A percentile compares a stretch with the other conserved stretches of the same genome.
Evolutionary conservation across 2,888 invertebrate genomes (phyloP).

Genomic region (Apamea crenata): DNA sequence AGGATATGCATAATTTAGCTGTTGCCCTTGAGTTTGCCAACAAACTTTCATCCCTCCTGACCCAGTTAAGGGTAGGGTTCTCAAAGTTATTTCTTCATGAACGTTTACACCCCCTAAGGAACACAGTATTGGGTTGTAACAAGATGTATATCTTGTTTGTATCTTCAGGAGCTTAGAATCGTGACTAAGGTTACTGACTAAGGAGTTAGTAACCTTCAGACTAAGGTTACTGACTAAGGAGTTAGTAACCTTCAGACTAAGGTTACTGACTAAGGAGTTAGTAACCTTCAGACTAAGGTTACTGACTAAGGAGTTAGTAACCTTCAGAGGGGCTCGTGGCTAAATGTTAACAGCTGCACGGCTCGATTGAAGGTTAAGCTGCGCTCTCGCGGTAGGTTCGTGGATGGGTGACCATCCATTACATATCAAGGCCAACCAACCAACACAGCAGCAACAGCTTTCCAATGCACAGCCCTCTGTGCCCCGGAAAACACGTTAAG

Average conservation of each 20-base stretch:
- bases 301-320: neutral
- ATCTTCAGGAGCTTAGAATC: neutral
- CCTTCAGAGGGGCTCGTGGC: too few species aligned
- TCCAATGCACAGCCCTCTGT: neutral
- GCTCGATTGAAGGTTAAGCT: neutral
- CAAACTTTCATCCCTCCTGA: constrained; percentile 19
- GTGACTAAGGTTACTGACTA: too few species aligned
- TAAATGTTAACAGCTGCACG: neutral
- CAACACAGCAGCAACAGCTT: too few species aligned
- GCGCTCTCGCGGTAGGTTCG: neutral
- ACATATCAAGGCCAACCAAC: neutral
- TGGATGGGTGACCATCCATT: neutral
- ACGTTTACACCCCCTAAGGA: neutral
- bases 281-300: neutral
- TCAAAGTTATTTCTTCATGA: neutral
- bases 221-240: too few species aligned
- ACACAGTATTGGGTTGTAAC: neutral
- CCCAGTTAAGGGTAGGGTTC: neutral
- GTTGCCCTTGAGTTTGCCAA: constrained; percentile 4
- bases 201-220: too few species aligned
- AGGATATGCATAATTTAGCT: neutral
- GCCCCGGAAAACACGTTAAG: neutral
- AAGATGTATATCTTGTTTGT: neutral
- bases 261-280: too few species aligned
- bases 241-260: neutral